Percentiles rank a stretch among this genome's conserved stretches.
phyloP scores from a whole-genome alignment of 2,113 vertebrate genomes.

The Sapayoa aenigma region DNA sequence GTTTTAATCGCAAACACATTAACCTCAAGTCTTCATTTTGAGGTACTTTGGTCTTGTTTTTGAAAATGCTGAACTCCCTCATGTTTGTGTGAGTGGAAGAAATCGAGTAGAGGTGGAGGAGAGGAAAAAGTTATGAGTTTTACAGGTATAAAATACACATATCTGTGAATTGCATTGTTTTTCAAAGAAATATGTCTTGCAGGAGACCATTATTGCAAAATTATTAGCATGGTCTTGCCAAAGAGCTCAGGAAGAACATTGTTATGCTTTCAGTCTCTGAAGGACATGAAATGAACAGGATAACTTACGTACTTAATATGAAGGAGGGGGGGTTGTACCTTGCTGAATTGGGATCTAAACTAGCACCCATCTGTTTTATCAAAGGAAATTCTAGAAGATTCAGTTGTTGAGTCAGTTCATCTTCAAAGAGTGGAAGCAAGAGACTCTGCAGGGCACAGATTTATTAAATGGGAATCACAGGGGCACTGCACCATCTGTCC shows the following conservation, averaged over 20 bases:
- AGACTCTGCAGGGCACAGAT: not conserved
- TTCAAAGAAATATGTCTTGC: not conserved
- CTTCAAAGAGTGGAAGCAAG: not conserved
- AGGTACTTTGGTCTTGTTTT: not conserved
- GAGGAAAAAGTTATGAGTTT: not conserved
- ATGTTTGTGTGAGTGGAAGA: not conserved
- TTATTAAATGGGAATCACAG: not conserved
- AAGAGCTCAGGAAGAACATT: not conserved
- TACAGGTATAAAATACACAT: not conserved
- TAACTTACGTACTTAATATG: not conserved
- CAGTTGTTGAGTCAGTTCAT: not conserved
- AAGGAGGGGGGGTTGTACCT: not conserved
- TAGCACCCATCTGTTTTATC: not conserved
- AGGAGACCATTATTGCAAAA: not conserved
- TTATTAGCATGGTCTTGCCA: not conserved
- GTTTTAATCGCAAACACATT: not conserved
- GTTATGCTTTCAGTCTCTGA: not conserved
- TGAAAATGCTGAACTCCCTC: not conserved
- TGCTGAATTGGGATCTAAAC: not conserved
- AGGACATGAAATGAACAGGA: not conserved
- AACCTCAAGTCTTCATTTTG: not conserved
- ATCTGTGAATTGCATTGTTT: not conserved
- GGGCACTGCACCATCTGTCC: not conserved
- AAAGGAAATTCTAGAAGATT: not conserved
- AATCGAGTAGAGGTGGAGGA: not conserved